Percentiles rank a stretch among this genome's conserved stretches.
These are phyloP conservation scores for Pogonognathellus flavescens DNA, from an alignment of 1,140 invertebrate species.

Conservation along the genomic window DNA sequence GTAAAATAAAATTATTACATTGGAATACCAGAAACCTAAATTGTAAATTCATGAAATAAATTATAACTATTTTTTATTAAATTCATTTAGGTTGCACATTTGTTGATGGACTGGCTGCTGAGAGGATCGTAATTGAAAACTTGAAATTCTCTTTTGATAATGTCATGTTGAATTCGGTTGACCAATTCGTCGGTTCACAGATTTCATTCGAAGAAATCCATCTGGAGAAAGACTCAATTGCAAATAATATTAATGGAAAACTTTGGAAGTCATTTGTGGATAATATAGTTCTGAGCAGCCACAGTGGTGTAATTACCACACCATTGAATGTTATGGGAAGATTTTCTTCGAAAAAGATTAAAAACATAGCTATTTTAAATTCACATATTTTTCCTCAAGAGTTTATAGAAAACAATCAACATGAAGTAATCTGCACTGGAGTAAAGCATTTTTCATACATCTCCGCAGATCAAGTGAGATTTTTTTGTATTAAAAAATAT, in stretches of 20 bases:
- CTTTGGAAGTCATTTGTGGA: constrained; percentile 20
- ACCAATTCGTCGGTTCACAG: constrained; percentile 32
- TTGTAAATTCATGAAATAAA: no score
- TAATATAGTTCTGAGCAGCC: constrained; percentile 23
- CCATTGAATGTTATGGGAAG: constrained; percentile 14
- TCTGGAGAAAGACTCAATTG: neutral
- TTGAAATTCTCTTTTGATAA: constrained; percentile 52
- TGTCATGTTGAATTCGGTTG: constrained; percentile 17
- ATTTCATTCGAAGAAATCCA: constrained; percentile 21
- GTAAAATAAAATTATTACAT: neutral
- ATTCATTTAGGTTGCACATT: neutral
- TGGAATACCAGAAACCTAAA: no score
- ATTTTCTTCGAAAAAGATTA: neutral
- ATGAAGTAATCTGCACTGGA: constrained; percentile 17
- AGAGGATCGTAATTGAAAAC: neutral
- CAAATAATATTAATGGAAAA: constrained; percentile 22
- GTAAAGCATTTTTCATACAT: constrained; percentile 43
- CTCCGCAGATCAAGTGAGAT: constrained; percentile 16
- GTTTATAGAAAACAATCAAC: constrained; percentile 17
- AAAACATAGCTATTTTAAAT: constrained; percentile 23
- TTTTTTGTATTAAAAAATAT: neutral
- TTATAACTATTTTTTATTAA: neutral
- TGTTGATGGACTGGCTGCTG: neutral
- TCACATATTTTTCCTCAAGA: constrained; percentile 51
- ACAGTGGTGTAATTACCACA: constrained; percentile 46